Percentiles rank a stretch among this genome's conserved stretches.
phyloP scores from a whole-genome alignment of 2,113 vertebrate genomes.

The Notiomystis cincta region DNA sequence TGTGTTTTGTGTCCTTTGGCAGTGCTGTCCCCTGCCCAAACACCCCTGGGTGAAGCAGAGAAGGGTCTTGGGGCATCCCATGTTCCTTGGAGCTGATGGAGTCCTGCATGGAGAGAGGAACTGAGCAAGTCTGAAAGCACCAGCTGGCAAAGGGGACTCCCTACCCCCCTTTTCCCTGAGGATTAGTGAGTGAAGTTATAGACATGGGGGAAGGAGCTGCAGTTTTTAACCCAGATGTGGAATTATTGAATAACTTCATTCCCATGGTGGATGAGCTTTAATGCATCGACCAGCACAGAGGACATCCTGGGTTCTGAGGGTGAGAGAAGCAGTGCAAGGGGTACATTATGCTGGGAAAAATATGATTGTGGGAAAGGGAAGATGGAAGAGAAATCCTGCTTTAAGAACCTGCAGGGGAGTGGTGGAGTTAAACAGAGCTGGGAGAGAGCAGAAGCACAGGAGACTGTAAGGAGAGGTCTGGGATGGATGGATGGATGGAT shows the following conservation, averaged over 20 bases:
- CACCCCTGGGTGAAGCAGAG: neutral
- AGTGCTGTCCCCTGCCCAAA: neutral
- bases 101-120: neutral
- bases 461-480: neutral
- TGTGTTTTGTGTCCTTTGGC: neutral
- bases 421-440: neutral
- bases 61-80: neutral
- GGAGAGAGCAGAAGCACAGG: neutral
- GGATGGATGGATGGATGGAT: neutral
- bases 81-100: neutral
- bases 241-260: neutral
- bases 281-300: neutral
- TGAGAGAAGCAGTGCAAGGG: neutral
- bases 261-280: neutral
- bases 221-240: neutral
- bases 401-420: neutral
- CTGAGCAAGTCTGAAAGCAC: neutral
- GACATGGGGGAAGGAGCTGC: neutral
- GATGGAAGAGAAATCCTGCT: neutral
- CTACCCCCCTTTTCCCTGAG: neutral
- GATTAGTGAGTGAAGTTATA: neutral
- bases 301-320: neutral
- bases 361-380: neutral
- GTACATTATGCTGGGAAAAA: neutral
- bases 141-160: neutral